Percentiles rank a stretch among this genome's conserved stretches.
Evolutionary conservation across 1,140 invertebrate species (phyloP).

Genomic region (Amphibalanus amphitrite): DNA sequence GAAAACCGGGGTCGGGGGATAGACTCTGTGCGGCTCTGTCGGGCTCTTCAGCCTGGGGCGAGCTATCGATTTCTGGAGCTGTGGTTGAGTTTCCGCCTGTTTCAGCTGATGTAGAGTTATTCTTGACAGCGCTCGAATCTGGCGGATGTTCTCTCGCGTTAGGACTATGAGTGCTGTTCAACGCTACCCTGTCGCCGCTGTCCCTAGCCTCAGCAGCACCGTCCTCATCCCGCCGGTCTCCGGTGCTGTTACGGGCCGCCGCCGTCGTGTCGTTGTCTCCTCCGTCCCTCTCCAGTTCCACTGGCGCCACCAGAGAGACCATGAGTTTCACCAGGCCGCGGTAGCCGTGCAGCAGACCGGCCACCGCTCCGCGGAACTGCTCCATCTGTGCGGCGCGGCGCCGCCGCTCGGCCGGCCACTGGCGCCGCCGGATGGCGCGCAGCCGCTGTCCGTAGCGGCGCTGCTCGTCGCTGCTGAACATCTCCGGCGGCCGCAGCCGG

Average conservation of each 20-base stretch:
- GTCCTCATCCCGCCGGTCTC: not conserved
- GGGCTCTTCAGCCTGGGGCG: too few species aligned
- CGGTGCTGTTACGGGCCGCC: not conserved
- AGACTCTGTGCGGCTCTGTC: too few species aligned
- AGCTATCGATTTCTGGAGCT: too few species aligned
- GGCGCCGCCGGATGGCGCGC: not conserved
- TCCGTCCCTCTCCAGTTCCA: not conserved
- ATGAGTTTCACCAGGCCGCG: not conserved
- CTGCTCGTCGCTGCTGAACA: not conserved
- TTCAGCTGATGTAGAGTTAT: too few species aligned
- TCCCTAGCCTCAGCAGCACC: not conserved
- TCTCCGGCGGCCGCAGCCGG: not conserved
- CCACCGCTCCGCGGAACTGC: not conserved
- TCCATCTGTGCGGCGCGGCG: not conserved
- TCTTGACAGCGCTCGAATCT: too few species aligned
- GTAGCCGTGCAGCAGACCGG: not conserved
- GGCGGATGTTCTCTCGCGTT: not conserved
- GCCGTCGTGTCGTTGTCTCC: not conserved
- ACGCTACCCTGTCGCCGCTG: not conserved
- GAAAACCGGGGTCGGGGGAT: too few species aligned
- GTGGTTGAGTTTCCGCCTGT: too few species aligned
- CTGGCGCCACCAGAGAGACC: not conserved
- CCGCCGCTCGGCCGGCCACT: not conserved
- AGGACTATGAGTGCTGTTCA: not conserved
- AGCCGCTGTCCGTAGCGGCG: not conserved